Base-by-base conservation (phyloP, 2,797 vertebrate genomes). In the Chelidonichthys spinosus region DNA sequence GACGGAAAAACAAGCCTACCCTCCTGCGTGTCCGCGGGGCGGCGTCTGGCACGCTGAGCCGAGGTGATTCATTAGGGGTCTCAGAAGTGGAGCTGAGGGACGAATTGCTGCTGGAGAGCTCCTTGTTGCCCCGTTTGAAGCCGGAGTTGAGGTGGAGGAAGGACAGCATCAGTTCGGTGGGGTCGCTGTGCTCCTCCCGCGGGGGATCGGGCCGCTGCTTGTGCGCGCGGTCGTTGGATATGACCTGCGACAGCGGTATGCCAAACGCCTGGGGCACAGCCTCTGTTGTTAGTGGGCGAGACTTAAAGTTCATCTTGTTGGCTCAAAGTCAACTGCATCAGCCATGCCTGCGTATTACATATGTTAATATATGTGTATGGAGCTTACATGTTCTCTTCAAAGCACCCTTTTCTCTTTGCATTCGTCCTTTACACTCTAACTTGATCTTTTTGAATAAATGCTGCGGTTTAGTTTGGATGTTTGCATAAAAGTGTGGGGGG, bases 41-140 rank as follows among this genome's bases (percentile, higher is more conserved):
- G 6, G 94, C 91, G 78, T 98, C 97, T 0, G 95, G 94, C 0
- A 95, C 96, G 78, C 94, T 95, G 4, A 94, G 95, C 18, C 95
- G 92, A 9, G 96, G 95, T 17, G 94, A 95, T 82, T 97, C 97
- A 7, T 95, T 97, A 0, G 95, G 96, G 8, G 96, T 98, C 94
- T 99, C 98, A 0, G 97, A 97, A 74, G 96, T 96, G 75, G 98
- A 99, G 94, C 98, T 98, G 64, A 99, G 96, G 90, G 98, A 99
- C 5, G 98, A 99, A 93, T 98, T 98, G 93, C 98, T 99, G 96
- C 98, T 98, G 92, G 97, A 99, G 86, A 98, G 93, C 87, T 99
- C 98, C 90, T 96, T 98, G 92, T 95, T 97, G 79, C 94, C 85
- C 68, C 91, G 94, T 93, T 95, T 98, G 80, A 92, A 79, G 91